Evolutionary conservation across 2,888 invertebrate species (phyloP).

Genomic region (Cancer borealis): DNA sequence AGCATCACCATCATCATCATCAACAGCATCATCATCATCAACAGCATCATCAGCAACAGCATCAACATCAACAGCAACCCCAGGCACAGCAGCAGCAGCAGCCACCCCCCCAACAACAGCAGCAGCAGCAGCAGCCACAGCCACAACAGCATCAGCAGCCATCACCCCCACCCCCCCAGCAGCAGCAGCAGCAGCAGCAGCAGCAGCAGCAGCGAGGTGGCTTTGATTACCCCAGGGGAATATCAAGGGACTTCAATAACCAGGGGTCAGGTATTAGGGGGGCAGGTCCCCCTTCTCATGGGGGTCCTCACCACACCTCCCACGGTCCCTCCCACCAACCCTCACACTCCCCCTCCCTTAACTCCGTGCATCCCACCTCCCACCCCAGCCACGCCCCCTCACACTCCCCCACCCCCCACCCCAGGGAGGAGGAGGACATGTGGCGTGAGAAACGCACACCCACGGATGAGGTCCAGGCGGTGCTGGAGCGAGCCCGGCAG

Average conservation of each 20-base stretch:
- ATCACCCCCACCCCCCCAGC: slow-evolving; percentile 33
- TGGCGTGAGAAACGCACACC: slow-evolving; percentile 87
- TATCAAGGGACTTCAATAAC: slow-evolving; percentile 52
- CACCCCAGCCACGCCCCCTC: slow-evolving; percentile 58
- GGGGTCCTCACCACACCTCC: slow-evolving; percentile 31
- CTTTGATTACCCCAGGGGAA: slow-evolving; percentile 62
- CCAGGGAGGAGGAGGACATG: slow-evolving; percentile 84
- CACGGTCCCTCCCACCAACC: slow-evolving; percentile 43
- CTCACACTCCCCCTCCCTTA: slow-evolving; percentile 61
- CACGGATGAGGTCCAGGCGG: slow-evolving; percentile 88
- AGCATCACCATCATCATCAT: slow-evolving; percentile 56
- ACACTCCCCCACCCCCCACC: slow-evolving; percentile 52
- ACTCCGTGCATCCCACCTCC: slow-evolving; percentile 56
- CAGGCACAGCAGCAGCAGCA: slow-evolving; percentile 58
- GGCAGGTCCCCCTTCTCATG: slow-evolving; percentile 55
- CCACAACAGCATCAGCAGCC: slow-evolving; percentile 58
- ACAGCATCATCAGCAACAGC: slow-evolving; percentile 55
- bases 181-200: slow-evolving; percentile 59
- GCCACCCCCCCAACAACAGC: slow-evolving; percentile 57
- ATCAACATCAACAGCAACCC: slow-evolving; percentile 44
- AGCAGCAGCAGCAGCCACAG: slow-evolving; percentile 61
- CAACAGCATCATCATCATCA: slow-evolving; percentile 49
- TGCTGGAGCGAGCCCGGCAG: slow-evolving; percentile 90
- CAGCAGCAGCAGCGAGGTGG: slow-evolving; percentile 60
- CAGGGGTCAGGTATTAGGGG: slow-evolving; percentile 66